These are phyloP conservation scores for Heliconius hermathena DNA, from an alignment of 1,140 invertebrate genomes.

Conservation along the genomic window DNA sequence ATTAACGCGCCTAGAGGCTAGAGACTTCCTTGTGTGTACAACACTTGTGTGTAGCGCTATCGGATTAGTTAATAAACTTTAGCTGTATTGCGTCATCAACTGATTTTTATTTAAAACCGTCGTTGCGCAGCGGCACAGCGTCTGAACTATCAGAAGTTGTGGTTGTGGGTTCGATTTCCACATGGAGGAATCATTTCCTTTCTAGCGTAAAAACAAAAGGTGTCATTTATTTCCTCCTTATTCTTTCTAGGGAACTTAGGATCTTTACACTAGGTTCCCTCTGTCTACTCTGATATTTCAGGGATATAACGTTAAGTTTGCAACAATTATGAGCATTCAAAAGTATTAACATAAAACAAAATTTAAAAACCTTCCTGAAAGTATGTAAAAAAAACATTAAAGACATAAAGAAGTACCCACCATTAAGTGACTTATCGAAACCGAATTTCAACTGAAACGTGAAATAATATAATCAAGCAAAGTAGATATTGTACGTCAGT, in stretches of 20 bases:
- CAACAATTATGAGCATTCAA: not conserved
- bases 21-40: conserved; percentile 14
- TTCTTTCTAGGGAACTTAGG: too few relatives aligned
- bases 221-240: too few relatives aligned
- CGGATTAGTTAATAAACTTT: conserved; percentile 6
- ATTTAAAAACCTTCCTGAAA: too few relatives aligned
- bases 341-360: not conserved
- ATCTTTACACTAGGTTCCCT: too few relatives aligned
- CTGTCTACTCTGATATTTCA: too few relatives aligned
- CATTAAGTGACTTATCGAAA: not conserved
- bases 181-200: too few relatives aligned
- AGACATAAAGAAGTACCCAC: not conserved
- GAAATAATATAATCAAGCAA: not conserved
- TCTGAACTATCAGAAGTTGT: too few relatives aligned
- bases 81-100: not conserved
- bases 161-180: too few relatives aligned
- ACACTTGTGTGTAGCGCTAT: conserved; percentile 5
- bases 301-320: not conserved
- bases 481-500: conserved; percentile 9
- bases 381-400: not conserved
- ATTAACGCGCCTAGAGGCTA: conserved; percentile 54
- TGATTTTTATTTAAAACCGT: not conserved
- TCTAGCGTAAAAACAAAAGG: too few relatives aligned
- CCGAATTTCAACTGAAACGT: not conserved
- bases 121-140: too few relatives aligned